phyloP scores from a whole-genome alignment of 2,888 invertebrate genomes.

The Apotomis turbidana region DNA sequence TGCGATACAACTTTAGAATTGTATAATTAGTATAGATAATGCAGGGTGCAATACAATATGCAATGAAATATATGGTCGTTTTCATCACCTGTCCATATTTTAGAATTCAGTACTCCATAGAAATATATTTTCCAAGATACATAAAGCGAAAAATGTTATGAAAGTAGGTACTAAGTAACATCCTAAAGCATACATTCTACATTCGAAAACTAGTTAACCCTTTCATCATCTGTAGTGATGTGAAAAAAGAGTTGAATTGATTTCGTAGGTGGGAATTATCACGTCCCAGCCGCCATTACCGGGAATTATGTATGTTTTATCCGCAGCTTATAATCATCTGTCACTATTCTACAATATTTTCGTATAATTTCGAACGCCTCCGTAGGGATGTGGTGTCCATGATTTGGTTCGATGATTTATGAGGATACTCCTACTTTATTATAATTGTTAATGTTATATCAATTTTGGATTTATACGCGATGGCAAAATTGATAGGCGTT shows the following conservation, averaged over 20 bases:
- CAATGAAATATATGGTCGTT: too few species aligned
- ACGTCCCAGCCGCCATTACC: slow-evolving; percentile 67
- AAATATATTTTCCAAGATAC: too few species aligned
- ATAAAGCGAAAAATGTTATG: too few species aligned
- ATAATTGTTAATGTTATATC: not conserved
- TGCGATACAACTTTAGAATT: too few species aligned
- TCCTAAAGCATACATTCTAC: not conserved
- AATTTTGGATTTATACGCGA: too few species aligned
- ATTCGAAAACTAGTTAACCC: slow-evolving; percentile 31
- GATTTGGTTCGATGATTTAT: not conserved
- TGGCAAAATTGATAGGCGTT: too few species aligned
- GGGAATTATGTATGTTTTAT: slow-evolving; percentile 84
- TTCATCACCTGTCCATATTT: too few species aligned
- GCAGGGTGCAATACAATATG: too few species aligned
- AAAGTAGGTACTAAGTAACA: not conserved
- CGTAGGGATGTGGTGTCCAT: slow-evolving; percentile 58
- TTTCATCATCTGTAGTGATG: slow-evolving; percentile 58
- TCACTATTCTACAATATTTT: slow-evolving; percentile 83
- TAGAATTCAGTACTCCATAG: too few species aligned
- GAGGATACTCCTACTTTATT: not conserved
- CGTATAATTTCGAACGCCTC: slow-evolving; percentile 79
- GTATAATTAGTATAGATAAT: too few species aligned
- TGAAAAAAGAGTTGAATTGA: slow-evolving; percentile 60
- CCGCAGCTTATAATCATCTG: slow-evolving; percentile 83
- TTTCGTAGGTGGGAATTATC: slow-evolving; percentile 69